Evolutionary conservation across 2,888 invertebrate genomes (phyloP).

Genomic region (Brachypterus glaber): DNA sequence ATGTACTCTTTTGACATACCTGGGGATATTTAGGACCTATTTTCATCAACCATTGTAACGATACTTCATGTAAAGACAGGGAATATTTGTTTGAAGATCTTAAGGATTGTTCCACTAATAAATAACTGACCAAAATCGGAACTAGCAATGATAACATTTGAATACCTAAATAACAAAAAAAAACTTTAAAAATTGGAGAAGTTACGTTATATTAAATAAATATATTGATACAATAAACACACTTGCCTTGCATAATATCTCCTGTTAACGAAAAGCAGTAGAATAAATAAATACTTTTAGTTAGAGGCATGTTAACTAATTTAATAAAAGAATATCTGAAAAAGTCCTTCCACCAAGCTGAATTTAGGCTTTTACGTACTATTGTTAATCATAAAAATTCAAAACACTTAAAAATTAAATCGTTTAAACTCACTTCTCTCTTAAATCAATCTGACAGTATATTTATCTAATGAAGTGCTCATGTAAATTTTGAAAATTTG

Average conservation of each 20-base stretch:
- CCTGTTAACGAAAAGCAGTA: constrained; percentile 36
- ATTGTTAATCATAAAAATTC: no score
- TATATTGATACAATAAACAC: no score
- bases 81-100: constrained; percentile 53
- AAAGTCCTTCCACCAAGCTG: no score
- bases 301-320: constrained; percentile 16
- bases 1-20: constrained; percentile 42
- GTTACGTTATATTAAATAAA: no score
- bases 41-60: constrained; percentile 80
- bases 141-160: constrained; percentile 83
- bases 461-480: constrained; percentile 16
- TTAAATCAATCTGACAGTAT: no score
- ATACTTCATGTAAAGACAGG: constrained; percentile 73
- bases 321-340: constrained; percentile 14
- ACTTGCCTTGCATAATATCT: constrained; percentile 49
- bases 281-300: constrained; percentile 9
- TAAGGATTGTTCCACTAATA: constrained; percentile 59
- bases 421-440: no score
- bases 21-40: constrained; percentile 89
- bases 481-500: constrained; percentile 9
- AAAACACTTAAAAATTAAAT: constrained; percentile 14
- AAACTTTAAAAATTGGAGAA: no score
- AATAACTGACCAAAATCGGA: constrained; percentile 79
- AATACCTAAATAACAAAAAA: constrained; percentile 56
- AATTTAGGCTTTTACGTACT: no score